phyloP scores from a whole-genome alignment of 2,113 vertebrate genomes.

The Zeus faber region DNA sequence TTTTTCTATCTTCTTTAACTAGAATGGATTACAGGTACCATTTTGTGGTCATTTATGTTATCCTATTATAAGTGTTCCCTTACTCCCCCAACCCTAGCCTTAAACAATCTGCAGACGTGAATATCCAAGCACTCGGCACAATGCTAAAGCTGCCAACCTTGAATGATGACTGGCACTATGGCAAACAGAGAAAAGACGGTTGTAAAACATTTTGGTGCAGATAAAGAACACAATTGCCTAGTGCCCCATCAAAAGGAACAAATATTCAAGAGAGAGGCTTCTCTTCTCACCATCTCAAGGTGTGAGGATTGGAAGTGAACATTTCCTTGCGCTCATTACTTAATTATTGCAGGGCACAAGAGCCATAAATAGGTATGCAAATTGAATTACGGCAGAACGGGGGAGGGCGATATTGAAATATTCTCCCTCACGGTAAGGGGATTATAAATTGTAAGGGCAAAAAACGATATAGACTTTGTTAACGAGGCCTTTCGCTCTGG shows the following conservation, averaged over 20 bases:
- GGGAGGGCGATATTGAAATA: constrained; percentile 54
- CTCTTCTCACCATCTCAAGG: constrained; percentile 48
- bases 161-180: constrained; percentile 22
- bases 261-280: constrained; percentile 38
- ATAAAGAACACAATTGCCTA: constrained; percentile 35
- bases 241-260: constrained; percentile 42
- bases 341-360: constrained; percentile 60
- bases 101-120: too few species aligned
- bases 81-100: too few species aligned
- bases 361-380: constrained; percentile 68
- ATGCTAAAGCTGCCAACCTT: constrained; percentile 26
- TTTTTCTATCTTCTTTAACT: too few species aligned
- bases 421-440: constrained; percentile 51
- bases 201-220: constrained; percentile 18
- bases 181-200: constrained; percentile 7
- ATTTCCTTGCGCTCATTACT: constrained; percentile 58
- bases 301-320: constrained; percentile 51
- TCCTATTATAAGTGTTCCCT: too few species aligned
- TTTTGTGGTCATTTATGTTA: too few species aligned
- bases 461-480: constrained; percentile 51
- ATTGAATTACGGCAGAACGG: constrained; percentile 59
- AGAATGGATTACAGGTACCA: too few species aligned
- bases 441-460: constrained; percentile 36
- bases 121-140: too few species aligned
- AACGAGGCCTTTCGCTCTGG: constrained; percentile 36